Evolutionary conservation across 2,888 invertebrate genomes (phyloP), one percentile per base, ranked within the genome.

Genomic region (Phaedon cochleariae): DNA sequence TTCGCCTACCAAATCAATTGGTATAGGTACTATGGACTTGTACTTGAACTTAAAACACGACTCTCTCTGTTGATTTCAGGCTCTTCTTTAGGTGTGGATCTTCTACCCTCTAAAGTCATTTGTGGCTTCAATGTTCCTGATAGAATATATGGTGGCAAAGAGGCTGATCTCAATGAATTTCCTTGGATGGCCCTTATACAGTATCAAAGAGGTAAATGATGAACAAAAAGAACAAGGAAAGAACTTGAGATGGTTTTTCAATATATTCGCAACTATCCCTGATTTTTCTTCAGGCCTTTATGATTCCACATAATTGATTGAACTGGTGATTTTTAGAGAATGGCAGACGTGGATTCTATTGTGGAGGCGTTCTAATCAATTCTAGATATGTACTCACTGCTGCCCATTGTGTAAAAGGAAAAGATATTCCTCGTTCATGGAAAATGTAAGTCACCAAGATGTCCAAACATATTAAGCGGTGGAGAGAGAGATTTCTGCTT

Each of bases 311-410:
- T n/a, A n/a, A n/a, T n/a, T n/a, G n/a, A n/a, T n/a, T n/a, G n/a
- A n/a, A n/a, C n/a, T n/a, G n/a, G n/a, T n/a, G n/a, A n/a, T n/a
- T 79, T 81, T 45, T 72, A 88, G 88, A 87, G 77, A 88, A 86
- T 53, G 86, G 86, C 29, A 72, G 68, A 62, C 85, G 84, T 73
- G 88, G 89, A 0, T 90, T 90, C 71, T 89, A 90, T 73, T 93
- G 93, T 76, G 93, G 92, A 0, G 93, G 92, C 0, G 90, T 90
- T 0, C 82, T 93, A 18, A 90, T 93, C 74, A 89, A 86, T 60
- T 83, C 84, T 0, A 86, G 87, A 65, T 93, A 92, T 76, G 87
- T 93, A 5, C 75, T 93, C 57, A 93, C 93, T 0, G 93, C 93
- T 0, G 91, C 90, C 0, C 93, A 93, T 77, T 93, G 93, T 74